Evolutionary conservation across 1,140 invertebrate genomes (phyloP), one percentile per base, ranked within the genome.

Genomic region (Hetaerina americana): DNA sequence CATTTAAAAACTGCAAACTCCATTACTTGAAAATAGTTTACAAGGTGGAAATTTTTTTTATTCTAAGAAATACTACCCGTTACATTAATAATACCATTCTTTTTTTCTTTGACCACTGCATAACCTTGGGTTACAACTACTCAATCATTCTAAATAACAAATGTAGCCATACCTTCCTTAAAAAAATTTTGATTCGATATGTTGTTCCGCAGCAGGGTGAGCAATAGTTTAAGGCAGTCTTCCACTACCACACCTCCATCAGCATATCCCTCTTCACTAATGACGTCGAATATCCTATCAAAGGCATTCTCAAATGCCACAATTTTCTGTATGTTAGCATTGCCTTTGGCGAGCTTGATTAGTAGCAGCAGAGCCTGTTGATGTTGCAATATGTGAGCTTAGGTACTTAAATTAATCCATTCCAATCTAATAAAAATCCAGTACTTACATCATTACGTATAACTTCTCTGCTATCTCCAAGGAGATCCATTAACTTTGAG

Each of bases 271-370:
- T 99, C 98, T 75, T 93, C 90, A 0, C 83, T 84, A 26, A 99
- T 94, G 28, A 99, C 95, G 78, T 95, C 92, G 76, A 99, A 92
- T 40, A 99, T 84, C 75, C 92, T 86, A 82, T 99, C 96, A 81
- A 99, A 99, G 0, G 95, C 95, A 84, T 98, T 99, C 84, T 99
- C 96, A 84, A 99, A 99, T 0, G 96, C 97, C 5, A 99, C 95
- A 77, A 99, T 98, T 84, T 99, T 99, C 81, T 99, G 98, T 76
- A 99, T 96, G 80, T 98, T 98, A 0, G 95, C 92, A 85, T 99
- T 99, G 5, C 90, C 90, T 83, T 95, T 95, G 0, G 96, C 98
- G 68, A 99, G 82, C 78, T 96, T 91, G 74, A 93, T 94, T 0
- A 99, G 83, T n/a, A 99, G 82, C 5, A 99, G 81, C 15, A 99